phyloP scores from a whole-genome alignment of 2,797 vertebrate species.

The Lutjanus campechanus region DNA sequence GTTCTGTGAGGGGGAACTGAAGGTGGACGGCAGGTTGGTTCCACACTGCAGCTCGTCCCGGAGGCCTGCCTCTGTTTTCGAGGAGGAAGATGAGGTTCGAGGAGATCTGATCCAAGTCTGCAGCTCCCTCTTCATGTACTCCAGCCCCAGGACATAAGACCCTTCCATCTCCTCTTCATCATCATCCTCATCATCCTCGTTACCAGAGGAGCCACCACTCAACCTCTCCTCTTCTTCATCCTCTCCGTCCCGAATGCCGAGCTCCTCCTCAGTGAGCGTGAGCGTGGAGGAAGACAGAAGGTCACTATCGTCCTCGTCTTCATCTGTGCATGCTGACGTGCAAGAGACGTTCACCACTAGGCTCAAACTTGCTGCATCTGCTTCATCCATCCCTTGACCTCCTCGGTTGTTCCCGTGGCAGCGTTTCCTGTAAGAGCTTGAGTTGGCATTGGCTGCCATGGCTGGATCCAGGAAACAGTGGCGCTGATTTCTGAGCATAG shows the following conservation, averaged over 20 bases:
- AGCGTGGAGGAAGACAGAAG: constrained; percentile 97
- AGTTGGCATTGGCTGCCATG: constrained; percentile 81
- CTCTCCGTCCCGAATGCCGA: constrained; percentile 91
- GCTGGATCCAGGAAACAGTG: constrained; percentile 80
- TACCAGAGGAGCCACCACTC: constrained; percentile 69
- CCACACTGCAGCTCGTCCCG: constrained; percentile 89
- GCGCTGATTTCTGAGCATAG: constrained; percentile 87
- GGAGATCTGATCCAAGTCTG: constrained; percentile 93
- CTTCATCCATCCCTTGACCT: constrained; percentile 83
- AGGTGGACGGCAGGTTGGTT: constrained; percentile 65
- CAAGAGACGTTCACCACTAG: constrained; percentile 98
- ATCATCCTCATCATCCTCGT: constrained; percentile 87
- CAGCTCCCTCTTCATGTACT: constrained; percentile 94
- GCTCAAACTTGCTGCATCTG: constrained; percentile 93
- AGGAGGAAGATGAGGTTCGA: constrained; percentile 56
- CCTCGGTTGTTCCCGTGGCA: constrained; percentile 63
- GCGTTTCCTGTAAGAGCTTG: constrained; percentile 85
- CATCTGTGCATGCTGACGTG: constrained; percentile 96
- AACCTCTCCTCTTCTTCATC: constrained; percentile 86
- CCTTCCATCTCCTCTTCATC: constrained; percentile 94
- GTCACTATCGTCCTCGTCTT: constrained; percentile 96
- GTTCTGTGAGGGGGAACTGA: constrained; percentile 34
- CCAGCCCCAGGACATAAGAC: constrained; percentile 90
- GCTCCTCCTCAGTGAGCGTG: constrained; percentile 96
- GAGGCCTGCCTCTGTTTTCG: constrained; percentile 86